Conservation (phyloP, 2,113 vertebrate species). For the Chaetops frenatus region DNA sequence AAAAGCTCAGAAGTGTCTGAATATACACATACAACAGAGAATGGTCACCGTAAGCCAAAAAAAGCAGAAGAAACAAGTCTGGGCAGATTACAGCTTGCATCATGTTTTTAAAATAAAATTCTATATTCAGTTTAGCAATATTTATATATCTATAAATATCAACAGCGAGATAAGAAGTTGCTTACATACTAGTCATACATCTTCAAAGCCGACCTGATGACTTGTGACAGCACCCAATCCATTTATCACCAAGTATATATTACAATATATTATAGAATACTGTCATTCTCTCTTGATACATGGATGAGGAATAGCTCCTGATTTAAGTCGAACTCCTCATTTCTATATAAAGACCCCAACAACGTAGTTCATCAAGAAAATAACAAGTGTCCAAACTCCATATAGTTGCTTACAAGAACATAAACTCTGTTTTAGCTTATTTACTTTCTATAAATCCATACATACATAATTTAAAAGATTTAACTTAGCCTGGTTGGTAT, state of each 20-base stretch:
- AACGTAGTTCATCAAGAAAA: conserved; percentile 30
- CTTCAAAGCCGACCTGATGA: conserved; percentile 41
- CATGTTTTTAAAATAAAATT: conserved; percentile 29
- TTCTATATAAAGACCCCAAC: conserved; percentile 25
- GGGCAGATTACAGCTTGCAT: neutral
- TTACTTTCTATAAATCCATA: neutral
- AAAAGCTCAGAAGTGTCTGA: conserved; percentile 37
- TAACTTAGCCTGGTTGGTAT: neutral
- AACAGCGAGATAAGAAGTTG: conserved; percentile 28
- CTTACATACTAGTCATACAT: conserved; percentile 17
- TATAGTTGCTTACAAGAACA: neutral
- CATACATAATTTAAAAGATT: neutral
- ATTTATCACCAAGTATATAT: conserved; percentile 54
- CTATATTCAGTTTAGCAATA: conserved; percentile 27
- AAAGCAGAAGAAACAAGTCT: neutral
- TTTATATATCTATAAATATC: conserved; percentile 40
- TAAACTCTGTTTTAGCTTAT: neutral
- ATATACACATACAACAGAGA: neutral
- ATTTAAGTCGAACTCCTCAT: conserved; percentile 47
- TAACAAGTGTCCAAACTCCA: neutral
- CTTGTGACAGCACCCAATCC: conserved; percentile 39
- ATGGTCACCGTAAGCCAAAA: neutral
- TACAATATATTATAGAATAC: conserved; percentile 47
- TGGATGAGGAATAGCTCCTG: conserved; percentile 1
- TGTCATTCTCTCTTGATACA: conserved; percentile 40